Conservation (phyloP, 1,140 invertebrate species). For the Meloidogyne exigua region DNA sequence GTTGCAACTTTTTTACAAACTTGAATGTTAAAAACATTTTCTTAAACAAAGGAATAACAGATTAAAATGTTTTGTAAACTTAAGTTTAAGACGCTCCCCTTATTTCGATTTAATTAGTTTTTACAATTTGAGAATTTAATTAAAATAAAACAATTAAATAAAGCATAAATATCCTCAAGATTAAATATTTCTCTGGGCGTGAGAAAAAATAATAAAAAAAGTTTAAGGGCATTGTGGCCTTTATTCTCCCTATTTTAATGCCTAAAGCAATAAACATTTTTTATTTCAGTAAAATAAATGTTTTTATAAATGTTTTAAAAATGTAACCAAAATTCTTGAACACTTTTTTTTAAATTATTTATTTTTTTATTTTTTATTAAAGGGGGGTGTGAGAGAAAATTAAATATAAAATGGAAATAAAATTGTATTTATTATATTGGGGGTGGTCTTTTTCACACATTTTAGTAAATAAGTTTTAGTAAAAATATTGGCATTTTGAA, state of each 20-base stretch:
- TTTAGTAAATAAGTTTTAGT: background rate
- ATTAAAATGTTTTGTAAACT: background rate
- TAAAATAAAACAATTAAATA: background rate
- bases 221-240: background rate
- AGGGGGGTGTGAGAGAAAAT: slow-evolving; percentile 1
- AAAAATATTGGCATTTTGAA: background rate
- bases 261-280: background rate
- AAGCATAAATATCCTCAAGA: background rate
- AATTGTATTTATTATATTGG: background rate
- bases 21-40: background rate
- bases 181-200: background rate
- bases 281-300: background rate
- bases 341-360: background rate
- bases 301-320: background rate
- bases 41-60: background rate
- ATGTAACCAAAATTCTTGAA: background rate
- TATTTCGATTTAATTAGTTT: background rate
- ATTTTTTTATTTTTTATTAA: background rate
- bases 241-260: background rate
- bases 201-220: background rate
- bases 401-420: background rate
- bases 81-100: no score
- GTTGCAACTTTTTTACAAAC: no score
- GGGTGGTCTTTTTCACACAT: background rate
- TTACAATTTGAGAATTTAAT: background rate